Conservation (phyloP, 2,113 vertebrate species). For the Nycticebus coucang region DNA sequence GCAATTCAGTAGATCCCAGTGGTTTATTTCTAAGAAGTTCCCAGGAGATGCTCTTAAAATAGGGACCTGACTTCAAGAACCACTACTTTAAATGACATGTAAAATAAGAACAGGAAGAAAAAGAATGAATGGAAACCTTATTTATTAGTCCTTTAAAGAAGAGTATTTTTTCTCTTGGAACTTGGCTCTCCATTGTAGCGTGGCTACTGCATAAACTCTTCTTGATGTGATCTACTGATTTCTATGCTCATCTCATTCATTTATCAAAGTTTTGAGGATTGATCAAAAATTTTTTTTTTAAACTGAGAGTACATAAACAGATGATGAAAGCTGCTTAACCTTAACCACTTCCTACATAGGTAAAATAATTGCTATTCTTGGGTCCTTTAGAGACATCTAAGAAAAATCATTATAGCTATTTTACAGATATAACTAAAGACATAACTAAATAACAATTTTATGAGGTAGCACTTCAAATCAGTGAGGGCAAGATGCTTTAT, state of each 20-base stretch:
- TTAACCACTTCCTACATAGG: not conserved
- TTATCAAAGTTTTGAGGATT: not conserved
- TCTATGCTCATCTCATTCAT: not conserved
- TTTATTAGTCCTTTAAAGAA: not conserved
- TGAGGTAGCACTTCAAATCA: not conserved
- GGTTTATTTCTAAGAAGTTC: not conserved
- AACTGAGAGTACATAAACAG: not conserved
- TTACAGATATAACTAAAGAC: constrained; percentile 41
- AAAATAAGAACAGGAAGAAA: not conserved
- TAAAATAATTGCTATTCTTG: constrained; percentile 19
- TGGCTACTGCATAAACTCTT: not conserved
- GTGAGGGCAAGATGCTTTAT: not conserved
- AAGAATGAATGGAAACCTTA: not conserved
- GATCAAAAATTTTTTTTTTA: constrained; percentile 31
- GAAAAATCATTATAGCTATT: not conserved
- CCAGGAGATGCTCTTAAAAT: not conserved
- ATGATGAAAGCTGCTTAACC: not conserved
- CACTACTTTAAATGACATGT: not conserved
- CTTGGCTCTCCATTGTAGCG: not conserved
- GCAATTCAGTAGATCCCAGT: not conserved
- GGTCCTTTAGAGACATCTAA: not conserved
- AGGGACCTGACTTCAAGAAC: not conserved
- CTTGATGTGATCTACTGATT: constrained; percentile 12
- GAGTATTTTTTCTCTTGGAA: not conserved
- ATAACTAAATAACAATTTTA: constrained; percentile 35